Base-by-base conservation (phyloP, 1,140 invertebrate genomes). In the Drosophila pandora region DNA sequence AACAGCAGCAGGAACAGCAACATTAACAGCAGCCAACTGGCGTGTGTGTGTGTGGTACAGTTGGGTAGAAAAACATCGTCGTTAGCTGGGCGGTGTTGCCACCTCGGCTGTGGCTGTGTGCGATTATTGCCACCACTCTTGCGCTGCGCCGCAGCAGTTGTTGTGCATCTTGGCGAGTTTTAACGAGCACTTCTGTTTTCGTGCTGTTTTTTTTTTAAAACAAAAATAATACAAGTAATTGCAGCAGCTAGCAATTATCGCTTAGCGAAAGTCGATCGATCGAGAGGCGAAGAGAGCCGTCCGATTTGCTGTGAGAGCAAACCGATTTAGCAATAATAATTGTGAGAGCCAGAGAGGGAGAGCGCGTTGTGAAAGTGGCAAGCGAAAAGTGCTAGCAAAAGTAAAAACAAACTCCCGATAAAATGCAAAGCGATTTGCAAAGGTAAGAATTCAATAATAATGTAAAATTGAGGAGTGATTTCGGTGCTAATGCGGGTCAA, bases 21-120 rank as follows among this genome's bases (percentile, higher is more conserved):
- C 34, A 37, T 12, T n/a, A 37, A 12, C 12, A 37, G 12, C 34
- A 37, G 34, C 34, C 17, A 41, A 45, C 25, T 43, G 61, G 54
- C 50, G 76, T 76, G 74, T 88, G 83, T 79, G 77, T 84, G 80
- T 79, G 83, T 87, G 79, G 83, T 87, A 87, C 83, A 87, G 83
- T 87, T 87, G 83, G 83, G 83, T 87, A 83, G 83, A 89, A 87
- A 83, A 87, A 83, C 71, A 75, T 75, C 60, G 71, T 71, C 60
- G 41, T n/a, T 62, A 23, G 49, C 71, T 75, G 72, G 59, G 59
- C 72, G 61, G 81, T 43, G 76, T 83, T 83, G 81, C 67, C 67
- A 70, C 67, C 63, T 28, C 9, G 28, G 13, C 8, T 61, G 55
- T 45, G 30, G 5, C n/a, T n/a, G n/a, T n/a, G n/a, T n/a, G n/a